These are phyloP conservation scores for Pseudopipra pipra DNA, from an alignment of 2,113 vertebrate species.

Conservation along the genomic window DNA sequence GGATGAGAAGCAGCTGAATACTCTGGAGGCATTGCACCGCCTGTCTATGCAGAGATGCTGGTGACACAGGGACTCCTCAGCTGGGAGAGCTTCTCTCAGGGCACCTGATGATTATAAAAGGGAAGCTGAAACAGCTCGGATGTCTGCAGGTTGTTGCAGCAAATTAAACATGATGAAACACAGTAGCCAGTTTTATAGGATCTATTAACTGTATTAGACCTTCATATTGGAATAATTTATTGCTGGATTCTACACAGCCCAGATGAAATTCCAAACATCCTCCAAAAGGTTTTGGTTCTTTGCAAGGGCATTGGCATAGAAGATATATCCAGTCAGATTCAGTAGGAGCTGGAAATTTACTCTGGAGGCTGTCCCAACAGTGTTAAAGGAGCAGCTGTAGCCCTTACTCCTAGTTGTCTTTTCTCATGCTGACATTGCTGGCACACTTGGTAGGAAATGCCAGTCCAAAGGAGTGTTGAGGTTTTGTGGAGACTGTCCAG, in stretches of 20 bases:
- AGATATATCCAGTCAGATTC: neutral
- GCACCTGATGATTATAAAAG: neutral
- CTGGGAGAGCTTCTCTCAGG: neutral
- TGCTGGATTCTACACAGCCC: neutral
- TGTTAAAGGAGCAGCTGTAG: neutral
- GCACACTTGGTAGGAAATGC: neutral
- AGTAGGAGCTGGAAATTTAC: neutral
- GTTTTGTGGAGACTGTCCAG: neutral
- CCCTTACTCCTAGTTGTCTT: neutral
- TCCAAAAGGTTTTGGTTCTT: neutral
- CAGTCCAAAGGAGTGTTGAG: neutral
- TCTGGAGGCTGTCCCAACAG: neutral
- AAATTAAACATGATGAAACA: neutral
- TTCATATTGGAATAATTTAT: neutral
- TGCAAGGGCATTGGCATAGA: neutral
- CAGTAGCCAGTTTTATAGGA: neutral
- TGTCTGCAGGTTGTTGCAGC: neutral
- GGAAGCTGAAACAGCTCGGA: neutral
- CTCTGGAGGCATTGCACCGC: neutral
- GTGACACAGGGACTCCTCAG: neutral
- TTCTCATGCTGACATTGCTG: neutral
- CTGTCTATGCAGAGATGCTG: fast-evolving
- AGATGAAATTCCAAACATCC: neutral
- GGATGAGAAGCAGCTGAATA: neutral
- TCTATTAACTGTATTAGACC: neutral